A percentile compares a stretch with the other conserved stretches of the same genome.
Evolutionary conservation across 2,797 vertebrate genomes (phyloP).

Genomic region (Syncerus caffer): DNA sequence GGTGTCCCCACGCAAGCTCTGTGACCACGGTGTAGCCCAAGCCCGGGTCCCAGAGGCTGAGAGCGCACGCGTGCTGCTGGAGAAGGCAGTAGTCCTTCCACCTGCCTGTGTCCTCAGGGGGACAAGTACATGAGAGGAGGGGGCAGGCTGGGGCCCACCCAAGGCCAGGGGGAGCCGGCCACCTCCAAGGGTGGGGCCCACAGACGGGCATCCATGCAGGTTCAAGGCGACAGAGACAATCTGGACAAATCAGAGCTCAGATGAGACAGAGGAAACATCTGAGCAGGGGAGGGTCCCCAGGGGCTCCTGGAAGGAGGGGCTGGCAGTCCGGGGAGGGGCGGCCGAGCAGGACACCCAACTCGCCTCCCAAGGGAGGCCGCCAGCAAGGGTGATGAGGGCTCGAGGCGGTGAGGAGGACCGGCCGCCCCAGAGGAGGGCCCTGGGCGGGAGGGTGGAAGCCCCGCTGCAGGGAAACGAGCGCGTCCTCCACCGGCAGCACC

Average conservation of each 20-base stretch:
- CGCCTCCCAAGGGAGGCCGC: neutral
- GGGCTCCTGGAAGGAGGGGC: neutral
- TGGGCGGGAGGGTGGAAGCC: neutral
- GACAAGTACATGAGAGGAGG: neutral
- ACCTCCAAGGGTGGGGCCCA: neutral
- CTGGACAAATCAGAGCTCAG: neutral
- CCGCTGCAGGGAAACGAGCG: too few relatives aligned
- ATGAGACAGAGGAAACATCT: neutral
- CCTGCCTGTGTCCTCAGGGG: neutral
- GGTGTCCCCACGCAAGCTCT: neutral
- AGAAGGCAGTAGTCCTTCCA: neutral
- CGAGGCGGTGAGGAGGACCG: accelerated
- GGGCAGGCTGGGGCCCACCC: neutral
- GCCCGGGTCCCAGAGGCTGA: neutral
- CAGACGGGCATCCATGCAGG: too few relatives aligned
- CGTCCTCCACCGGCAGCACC: neutral
- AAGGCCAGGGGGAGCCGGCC: neutral
- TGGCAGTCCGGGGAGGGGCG: neutral
- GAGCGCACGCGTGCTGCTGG: accelerated
- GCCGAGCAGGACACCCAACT: neutral
- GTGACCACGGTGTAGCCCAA: neutral
- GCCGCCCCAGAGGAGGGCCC: neutral
- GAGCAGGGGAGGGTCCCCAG: neutral
- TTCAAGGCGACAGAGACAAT: neutral
- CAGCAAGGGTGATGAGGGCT: neutral